A percentile compares a stretch with the other conserved stretches of the same genome.
Conservation (phyloP, 2,888 invertebrate genomes). For the Xanthostigma xanthostigma region DNA sequence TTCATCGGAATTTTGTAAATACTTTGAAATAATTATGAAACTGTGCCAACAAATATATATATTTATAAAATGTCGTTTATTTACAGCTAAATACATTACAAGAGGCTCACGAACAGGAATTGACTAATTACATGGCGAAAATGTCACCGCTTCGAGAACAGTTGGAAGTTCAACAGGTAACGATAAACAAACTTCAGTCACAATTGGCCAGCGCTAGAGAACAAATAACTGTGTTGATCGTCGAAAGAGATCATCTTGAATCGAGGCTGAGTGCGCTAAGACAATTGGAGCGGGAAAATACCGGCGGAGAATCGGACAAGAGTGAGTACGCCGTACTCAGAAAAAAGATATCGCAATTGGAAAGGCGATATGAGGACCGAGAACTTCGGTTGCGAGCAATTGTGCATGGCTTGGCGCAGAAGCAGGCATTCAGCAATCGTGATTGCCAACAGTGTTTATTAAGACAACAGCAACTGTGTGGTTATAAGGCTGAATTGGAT, state of each 20-base stretch:
- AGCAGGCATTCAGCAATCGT: conserved; percentile 19
- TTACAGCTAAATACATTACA: conserved; percentile 57
- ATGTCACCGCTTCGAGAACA: conserved; percentile 42
- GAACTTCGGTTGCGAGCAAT: conserved; percentile 31
- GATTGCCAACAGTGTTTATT: conserved; percentile 28
- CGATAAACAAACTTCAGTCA: conserved; percentile 30
- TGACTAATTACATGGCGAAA: conserved; percentile 48
- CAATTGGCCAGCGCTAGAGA: conserved; percentile 28
- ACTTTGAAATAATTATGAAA: not conserved
- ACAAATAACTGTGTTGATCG: conserved; percentile 33
- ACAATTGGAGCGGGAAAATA: conserved; percentile 6
- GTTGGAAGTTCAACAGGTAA: conserved; percentile 40
- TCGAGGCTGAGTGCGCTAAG: conserved; percentile 24
- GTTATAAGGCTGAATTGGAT: conserved; percentile 29
- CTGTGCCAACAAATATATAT: not conserved
- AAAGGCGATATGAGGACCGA: conserved; percentile 31
- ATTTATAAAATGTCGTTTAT: conserved; percentile 1
- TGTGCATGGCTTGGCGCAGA: conserved; percentile 29
- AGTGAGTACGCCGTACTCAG: conserved; percentile 8
- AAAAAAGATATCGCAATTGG: conserved; percentile 26
- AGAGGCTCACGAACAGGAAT: conserved; percentile 55
- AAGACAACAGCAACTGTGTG: conserved; percentile 27
- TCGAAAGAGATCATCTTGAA: conserved; percentile 39
- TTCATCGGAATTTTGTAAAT: not conserved
- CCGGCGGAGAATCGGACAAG: conserved; percentile 8